Base-by-base conservation (phyloP, 2,888 invertebrate genomes). In the Drosophila macrospina region DNA sequence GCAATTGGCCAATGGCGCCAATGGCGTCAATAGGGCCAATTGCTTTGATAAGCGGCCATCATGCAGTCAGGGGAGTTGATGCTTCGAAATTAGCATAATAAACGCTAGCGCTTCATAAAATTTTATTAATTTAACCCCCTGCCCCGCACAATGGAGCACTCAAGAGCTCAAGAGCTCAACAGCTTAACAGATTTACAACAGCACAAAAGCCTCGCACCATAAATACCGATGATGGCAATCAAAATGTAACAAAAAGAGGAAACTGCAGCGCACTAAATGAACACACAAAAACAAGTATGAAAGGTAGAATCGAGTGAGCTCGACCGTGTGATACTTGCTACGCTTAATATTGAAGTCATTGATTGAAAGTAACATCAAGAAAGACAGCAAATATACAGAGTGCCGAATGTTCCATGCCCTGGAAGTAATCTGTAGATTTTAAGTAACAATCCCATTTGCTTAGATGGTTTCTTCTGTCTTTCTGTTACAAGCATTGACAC, bases 121-220 rank as follows among this genome's bases (percentile, higher is more conserved):
- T 85, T 82, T 71, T 85, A 87, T 87, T 84, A 87, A 84, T 78
- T 82, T 78, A 34, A 24, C 15, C 13, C 24, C 41, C 4, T 20
- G 6, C 30, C 7, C 5, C 3, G 5, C 37, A 30, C 20, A 26
- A 32, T 7, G 10, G 34, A 65, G 69, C 86, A 87, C 83, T 83
- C 65, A 79, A 69, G 66, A 82, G 86, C 83, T 83, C 65, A 79
- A 69, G 66, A 82, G 86, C 83, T 83, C 65, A 79, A 69, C 68
- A 82, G 86, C 85, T 87, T 79, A 87, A 87, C 87, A 82, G 87
- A 82, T 87, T 85, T 85, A 57, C 74, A 48, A 57, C 74, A 48
- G 64, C 65, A 60, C 67, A 71, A 83, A 70, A 76, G 71, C 51
- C n/a, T n/a, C 47, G 51, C 52, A 60, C 57, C 57, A 69, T 78